Evolutionary conservation across 2,113 vertebrate genomes (phyloP), one percentile per base, ranked within the genome.

Genomic region (Chelonoidis abingdonii): DNA sequence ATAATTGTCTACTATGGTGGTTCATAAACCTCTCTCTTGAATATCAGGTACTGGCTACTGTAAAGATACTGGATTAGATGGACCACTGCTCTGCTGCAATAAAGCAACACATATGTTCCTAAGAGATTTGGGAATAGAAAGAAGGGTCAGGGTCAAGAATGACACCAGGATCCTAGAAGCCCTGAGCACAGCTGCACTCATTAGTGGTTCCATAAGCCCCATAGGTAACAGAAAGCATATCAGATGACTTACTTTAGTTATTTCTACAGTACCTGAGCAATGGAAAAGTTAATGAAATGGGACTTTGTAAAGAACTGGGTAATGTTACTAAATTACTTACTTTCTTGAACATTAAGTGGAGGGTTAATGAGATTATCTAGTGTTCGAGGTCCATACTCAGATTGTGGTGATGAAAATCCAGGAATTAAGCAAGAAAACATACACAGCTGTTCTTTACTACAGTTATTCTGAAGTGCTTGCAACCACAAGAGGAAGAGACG

Each of bases 391-490:
- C 99, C 99, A 87, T 98, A 98, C 49, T 99, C 99, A 86, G 98
- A 99, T 27, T 99, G 98, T 17, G 99, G 99, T 82, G 99, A 98
- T 19, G 99, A 99, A 98, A 99, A 99, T 92, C 99, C 99, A 78
- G 99, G 99, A 97, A 99, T 99, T 98, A 99, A 98, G 96, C 99
- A 99, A 56, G 99, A 99, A 94, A 99, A 99, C 98, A 99, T 99
- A 98, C 99, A 99, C 89, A 99, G 98, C 93, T 99, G 99, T 97
- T 99, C 99, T 79, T 97, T 98, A 97, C 99, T 99, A 29, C 99
- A 99, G 86, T 99, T 99, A 96, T 98, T 99, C 90, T 99, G 99
- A 95, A 99, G 98, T 25, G 99, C 99, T 99, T 99, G 99, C 98
- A 99, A 98, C 99, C 99, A 99, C 91, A 99, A 95, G 96, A 99